Evolutionary conservation across 2,113 vertebrate genomes (phyloP).

Genomic region (Zingel zingel): DNA sequence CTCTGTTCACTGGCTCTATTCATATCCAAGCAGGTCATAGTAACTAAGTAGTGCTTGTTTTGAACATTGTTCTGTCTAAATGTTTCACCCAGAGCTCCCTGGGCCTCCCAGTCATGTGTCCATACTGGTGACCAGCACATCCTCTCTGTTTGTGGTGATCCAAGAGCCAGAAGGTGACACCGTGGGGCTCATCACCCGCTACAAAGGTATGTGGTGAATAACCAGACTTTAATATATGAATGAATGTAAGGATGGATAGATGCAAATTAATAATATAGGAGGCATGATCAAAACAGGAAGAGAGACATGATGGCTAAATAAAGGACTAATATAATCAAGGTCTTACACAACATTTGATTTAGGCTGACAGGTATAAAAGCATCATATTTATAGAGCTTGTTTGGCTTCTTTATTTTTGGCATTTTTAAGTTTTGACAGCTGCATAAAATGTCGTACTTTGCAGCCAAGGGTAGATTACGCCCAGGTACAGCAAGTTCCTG

Average conservation of each 20-base stretch:
- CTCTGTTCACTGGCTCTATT: not conserved
- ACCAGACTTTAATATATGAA: not conserved
- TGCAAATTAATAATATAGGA: not conserved
- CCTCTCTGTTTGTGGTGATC: constrained; percentile 77
- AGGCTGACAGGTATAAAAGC: not conserved
- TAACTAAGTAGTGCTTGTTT: not conserved
- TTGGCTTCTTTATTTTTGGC: constrained; percentile 12
- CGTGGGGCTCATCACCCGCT: constrained; percentile 78
- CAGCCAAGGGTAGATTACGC: constrained; percentile 46
- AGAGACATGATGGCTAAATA: constrained; percentile 11
- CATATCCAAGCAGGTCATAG: not conserved
- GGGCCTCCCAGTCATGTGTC: constrained; percentile 74
- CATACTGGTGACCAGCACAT: constrained; percentile 78
- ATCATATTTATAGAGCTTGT: constrained; percentile 4
- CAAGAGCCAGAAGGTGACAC: constrained; percentile 66
- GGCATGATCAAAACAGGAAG: constrained; percentile 4
- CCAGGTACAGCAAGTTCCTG: constrained; percentile 39
- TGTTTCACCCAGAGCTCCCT: constrained; percentile 71
- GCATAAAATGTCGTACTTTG: constrained; percentile 34
- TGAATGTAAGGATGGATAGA: not conserved
- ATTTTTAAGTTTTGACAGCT: constrained; percentile 15
- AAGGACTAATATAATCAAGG: constrained; percentile 8
- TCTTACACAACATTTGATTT: not conserved
- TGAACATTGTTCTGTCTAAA: constrained; percentile 8
- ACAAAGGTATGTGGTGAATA: constrained; percentile 74